A percentile compares a stretch with the other conserved stretches of the same genome.
Evolutionary conservation across 1,140 invertebrate species (phyloP).

Genomic region (Cecropterus lyciades): DNA sequence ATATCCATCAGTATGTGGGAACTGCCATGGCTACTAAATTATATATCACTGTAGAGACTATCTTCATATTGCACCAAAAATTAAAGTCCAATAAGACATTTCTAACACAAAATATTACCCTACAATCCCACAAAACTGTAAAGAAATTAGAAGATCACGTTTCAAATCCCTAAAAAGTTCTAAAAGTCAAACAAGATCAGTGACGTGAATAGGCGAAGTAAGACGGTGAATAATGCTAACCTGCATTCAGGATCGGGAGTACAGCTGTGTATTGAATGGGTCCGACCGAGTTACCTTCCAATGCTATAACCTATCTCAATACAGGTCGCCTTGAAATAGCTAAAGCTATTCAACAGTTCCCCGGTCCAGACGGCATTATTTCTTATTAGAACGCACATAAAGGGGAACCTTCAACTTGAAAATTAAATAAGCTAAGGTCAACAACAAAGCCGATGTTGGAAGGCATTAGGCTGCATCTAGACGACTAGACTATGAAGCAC

Average conservation of each 20-base stretch:
- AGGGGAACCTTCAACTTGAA: slow-evolving; percentile 79
- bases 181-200: slow-evolving; percentile 40
- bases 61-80: too few relatives aligned
- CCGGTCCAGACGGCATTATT: slow-evolving; percentile 68
- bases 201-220: slow-evolving; percentile 33
- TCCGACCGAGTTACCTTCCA: slow-evolving; percentile 54
- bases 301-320: slow-evolving; percentile 81
- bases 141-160: slow-evolving; percentile 29
- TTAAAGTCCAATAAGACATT: too few relatives aligned
- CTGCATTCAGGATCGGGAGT: slow-evolving; percentile 52
- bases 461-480: slow-evolving; percentile 65
- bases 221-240: slow-evolving; percentile 47
- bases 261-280: slow-evolving; percentile 71
- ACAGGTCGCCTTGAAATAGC: slow-evolving; percentile 72
- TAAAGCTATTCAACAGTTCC: slow-evolving; percentile 61
- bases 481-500: slow-evolving; percentile 58
- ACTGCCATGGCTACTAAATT: too few relatives aligned
- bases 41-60: too few relatives aligned
- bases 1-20: too few relatives aligned
- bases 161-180: slow-evolving; percentile 24
- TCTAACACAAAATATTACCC: too few relatives aligned
- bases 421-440: slow-evolving; percentile 77
- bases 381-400: slow-evolving; percentile 63
- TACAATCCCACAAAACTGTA: neutral
- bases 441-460: slow-evolving; percentile 52